Percentiles rank a stretch among this genome's conserved stretches.
These are phyloP conservation scores for Dioctria rufipes DNA, from an alignment of 2,888 invertebrate species.

Conservation along the genomic window DNA sequence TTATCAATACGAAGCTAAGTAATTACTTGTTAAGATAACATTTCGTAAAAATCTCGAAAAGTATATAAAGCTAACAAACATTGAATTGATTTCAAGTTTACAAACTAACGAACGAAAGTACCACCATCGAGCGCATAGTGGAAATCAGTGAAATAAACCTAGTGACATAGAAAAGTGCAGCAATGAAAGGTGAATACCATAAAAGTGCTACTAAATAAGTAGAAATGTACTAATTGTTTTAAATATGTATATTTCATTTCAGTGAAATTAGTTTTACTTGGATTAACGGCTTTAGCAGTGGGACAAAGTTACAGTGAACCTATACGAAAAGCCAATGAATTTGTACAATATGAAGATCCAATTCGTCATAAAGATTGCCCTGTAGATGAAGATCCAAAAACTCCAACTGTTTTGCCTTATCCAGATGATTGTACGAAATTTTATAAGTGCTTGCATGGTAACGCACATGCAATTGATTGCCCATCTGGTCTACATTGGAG, in stretches of 20 bases:
- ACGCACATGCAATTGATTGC: constrained; percentile 62
- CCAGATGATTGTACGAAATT: constrained; percentile 66
- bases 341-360: not conserved
- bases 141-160: not conserved
- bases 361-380: not conserved
- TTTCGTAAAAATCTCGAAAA: not conserved
- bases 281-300: not conserved
- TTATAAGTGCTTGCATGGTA: constrained; percentile 65
- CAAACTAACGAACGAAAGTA: not conserved
- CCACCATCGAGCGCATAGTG: not conserved
- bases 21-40: not conserved
- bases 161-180: not conserved
- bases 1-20: not conserved
- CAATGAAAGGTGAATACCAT: not conserved
- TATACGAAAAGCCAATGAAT: not conserved
- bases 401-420: constrained; percentile 61
- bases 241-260: not conserved
- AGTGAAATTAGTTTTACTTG: not conserved
- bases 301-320: not conserved
- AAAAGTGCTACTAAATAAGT: not conserved
- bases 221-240: not conserved
- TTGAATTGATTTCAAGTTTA: not conserved
- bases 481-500: constrained; percentile 62
- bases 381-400: constrained; percentile 63
- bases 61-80: not conserved